Base-by-base conservation (phyloP, 2,888 invertebrate genomes). In the Eudemis profundana region DNA sequence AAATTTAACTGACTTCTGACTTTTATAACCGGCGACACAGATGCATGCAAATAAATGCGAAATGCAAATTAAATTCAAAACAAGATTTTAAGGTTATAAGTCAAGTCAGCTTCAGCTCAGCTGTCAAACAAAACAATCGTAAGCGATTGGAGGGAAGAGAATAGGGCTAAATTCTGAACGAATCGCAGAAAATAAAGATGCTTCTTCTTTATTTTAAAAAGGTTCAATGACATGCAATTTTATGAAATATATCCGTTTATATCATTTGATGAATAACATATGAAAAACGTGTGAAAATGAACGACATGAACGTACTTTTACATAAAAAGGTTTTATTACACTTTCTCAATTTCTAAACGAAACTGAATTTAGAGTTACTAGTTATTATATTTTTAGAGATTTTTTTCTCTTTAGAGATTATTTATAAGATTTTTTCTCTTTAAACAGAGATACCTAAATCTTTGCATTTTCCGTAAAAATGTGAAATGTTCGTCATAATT, bases 11-110 rank as follows among this genome's bases (percentile, higher is more conserved):
- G 2, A 29, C 19, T 23, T 49, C 2, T 8, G 5, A 49, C 15
- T 14, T 42, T 42, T 51, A 23, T 14, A 14, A 40, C 19, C 7
- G 17, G n/a, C 10, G 17, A 51, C 3, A 23, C 4, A 4, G 5
- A 12, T 50, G 27, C 44, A 42, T 21, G 33, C 7, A 42, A 14
- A 15, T 14, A 23, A 38, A 14, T 4, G 10, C 10, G 17, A 59
- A 60, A 38, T n/a, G 4, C 29, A 49, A 49, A 50, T 27, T 51
- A 49, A 49, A 50, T 27, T 51, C 59, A 59, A 59, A 59, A 59
- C 64, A 64, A 53, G 17, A 12, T 27, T 62, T 49, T 42, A 33
- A 50, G 59, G 64, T 64, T 64, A 64, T 64, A 8, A 15, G 23
- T 17, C 5, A 47, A 38, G 15, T 12, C 21, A 19, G 19, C n/a